Evolutionary conservation across 2,888 invertebrate genomes (phyloP).

Genomic region (Polymixis flavicincta): DNA sequence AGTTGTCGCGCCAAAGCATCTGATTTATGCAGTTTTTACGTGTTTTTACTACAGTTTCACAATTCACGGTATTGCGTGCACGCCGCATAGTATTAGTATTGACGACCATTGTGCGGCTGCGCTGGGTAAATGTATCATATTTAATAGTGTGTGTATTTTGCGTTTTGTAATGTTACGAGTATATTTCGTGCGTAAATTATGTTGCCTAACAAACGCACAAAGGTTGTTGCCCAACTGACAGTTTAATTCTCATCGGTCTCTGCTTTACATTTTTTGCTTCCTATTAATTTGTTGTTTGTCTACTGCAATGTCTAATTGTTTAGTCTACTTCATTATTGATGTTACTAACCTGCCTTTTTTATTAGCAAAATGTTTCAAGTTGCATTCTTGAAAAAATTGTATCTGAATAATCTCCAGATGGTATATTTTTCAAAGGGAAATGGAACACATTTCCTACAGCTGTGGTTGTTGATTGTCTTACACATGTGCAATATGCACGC

Average conservation of each 20-base stretch:
- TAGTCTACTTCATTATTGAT: conserved; percentile 2
- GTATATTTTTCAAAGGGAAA: not conserved
- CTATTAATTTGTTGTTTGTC: conserved; percentile 28
- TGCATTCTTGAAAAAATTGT: not conserved
- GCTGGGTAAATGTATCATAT: conserved; percentile 63
- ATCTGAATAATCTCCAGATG: conserved; percentile 4
- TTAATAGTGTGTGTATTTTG: conserved; percentile 61
- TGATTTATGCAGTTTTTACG: conserved; percentile 60
- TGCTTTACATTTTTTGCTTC: conserved; percentile 57
- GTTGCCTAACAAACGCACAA: conserved; percentile 60
- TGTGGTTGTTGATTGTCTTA: conserved; percentile 10
- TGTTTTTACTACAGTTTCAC: conserved; percentile 59
- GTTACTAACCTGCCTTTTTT: not conserved
- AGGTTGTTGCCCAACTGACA: conserved; percentile 58
- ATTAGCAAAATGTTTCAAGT: too few species aligned
- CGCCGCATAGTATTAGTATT: conserved; percentile 62
- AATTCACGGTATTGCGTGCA: conserved; percentile 60
- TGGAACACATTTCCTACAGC: conserved; percentile 25
- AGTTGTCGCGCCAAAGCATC: conserved; percentile 42
- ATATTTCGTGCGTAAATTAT: conserved; percentile 65
- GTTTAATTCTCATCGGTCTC: conserved; percentile 54
- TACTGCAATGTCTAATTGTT: conserved; percentile 27
- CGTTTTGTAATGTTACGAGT: conserved; percentile 63
- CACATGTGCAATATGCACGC: conserved; percentile 41
- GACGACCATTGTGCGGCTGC: conserved; percentile 66